Evolutionary conservation across 2,888 invertebrate species (phyloP), one percentile per base, ranked within the genome.

Genomic region (Drosophila borborema): DNA sequence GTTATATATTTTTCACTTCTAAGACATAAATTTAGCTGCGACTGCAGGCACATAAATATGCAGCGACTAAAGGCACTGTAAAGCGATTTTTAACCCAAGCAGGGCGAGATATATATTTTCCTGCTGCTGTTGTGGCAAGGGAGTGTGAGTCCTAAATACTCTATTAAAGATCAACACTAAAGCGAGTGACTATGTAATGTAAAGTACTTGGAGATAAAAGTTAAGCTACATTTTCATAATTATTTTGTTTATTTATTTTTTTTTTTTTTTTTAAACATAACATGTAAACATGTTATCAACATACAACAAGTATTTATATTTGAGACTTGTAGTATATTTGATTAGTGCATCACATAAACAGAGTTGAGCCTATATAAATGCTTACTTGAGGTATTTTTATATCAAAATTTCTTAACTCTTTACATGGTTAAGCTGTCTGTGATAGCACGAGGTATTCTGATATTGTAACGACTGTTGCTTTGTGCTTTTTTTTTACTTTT

Each of bases 1-100:
- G 88, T 87, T 85, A 90, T 87, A 90, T 84, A 89, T 87, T 90
- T 89, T 84, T 87, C 90, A 86, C 89, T 84, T 82, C 70, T 71
- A 82, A 81, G 82, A 86, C 90, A 87, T 87, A 87, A 87, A 87
- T 87, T 87, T 77, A 64, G 59, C 53, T 64, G 73, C 72, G 74
- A 81, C 76, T 80, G 76, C 77, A 60, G 65, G 65, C 75, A 77
- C 83, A 86, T 74, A 83, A 83, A 80, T 85, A 86, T 89, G 84
- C 89, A 76, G 53, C 45, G 28, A 74, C 55, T 54, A 43, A 51
- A 60, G 56, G 66, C 56, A 43, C 49, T 45, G 61, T 62, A 64
- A 74, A 71, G 58, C 74, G 71, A 63, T 78, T 71, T 68, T 71
- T 68, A 74, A 63, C 55, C 64, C 63, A 64, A 46, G 53, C 41